Base-by-base conservation (phyloP, 2,113 vertebrate species). In the Podarcis cretensis region DNA sequence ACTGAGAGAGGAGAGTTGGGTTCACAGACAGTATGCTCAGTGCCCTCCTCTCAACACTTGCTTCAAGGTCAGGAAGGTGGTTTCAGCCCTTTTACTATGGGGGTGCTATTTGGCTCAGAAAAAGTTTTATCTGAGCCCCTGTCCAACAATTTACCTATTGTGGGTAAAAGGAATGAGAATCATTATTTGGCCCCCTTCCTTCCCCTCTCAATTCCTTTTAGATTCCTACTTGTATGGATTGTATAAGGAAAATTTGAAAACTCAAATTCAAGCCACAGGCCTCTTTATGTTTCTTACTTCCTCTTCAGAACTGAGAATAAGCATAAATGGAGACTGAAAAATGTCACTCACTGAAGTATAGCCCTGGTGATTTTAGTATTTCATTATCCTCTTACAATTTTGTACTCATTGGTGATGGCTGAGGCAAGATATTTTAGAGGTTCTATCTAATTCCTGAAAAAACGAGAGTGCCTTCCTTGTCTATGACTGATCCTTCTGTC, bases 401-500 rank as follows among this genome's bases (percentile, higher is more conserved):
- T 85, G 21, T 63, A 57, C 37, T 37, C 21, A 37, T 7, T 84
- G 68, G 32, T 74, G 5, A 32, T 12, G 43, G 68, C 16, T 20
- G 8, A 37, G 21, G 16, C 5, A 16, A 48, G 6, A 18, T 6
- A n/a, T 37, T 75, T 75, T 14, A 35, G 32, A 63, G 16, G 48
- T 74, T 75, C 69, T 54, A 84, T 5, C 18, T 40, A 76, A 65
- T 37, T 30, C 32, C 32, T 25, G 5, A 69, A 37, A 35, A 76
- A 59, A 6, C 9, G 2, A 85, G 2, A 30, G 32, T 59, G 3
- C 6, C n/a, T 63, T 76, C 6, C 32, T 35, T 69, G 0, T 25
- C 73, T 9, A 0, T 2, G 23, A 77, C 75, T 6, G 54, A 0
- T 1, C 10, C 16, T 37, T n/a, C 27, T 63, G 7, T n/a, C 65